phyloP scores from a whole-genome alignment of 2,888 invertebrate species.

The Temnothorax ravouxi region DNA sequence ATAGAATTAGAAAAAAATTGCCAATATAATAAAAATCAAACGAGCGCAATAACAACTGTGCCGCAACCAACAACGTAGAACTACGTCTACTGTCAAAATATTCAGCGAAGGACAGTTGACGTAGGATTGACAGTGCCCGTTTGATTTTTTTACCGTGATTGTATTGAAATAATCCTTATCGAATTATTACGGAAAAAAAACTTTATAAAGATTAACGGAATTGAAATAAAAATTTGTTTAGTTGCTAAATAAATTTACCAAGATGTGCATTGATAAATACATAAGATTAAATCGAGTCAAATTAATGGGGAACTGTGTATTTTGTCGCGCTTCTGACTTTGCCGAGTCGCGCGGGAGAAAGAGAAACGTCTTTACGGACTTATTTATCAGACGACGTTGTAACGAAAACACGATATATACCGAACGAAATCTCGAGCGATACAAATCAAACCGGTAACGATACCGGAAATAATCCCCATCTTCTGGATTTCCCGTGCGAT shows the following conservation, averaged over 20 bases:
- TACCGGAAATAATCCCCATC: neutral
- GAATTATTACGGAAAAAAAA: neutral
- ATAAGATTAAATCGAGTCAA: neutral
- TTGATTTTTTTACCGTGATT: neutral
- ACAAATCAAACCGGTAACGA: slow-evolving; percentile 3
- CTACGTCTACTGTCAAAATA: too few relatives aligned
- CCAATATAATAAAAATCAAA: too few relatives aligned
- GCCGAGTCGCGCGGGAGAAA: neutral
- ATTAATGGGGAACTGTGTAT: neutral
- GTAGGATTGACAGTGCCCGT: too few relatives aligned
- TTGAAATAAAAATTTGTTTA: neutral
- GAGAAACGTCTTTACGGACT: neutral
- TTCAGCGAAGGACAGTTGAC: too few relatives aligned
- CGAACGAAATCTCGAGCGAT: neutral
- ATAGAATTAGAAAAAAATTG: too few relatives aligned
- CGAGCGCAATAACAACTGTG: too few relatives aligned
- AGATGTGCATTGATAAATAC: neutral
- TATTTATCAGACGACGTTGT: neutral
- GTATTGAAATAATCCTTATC: neutral
- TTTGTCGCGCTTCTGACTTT: neutral
- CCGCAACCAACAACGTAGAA: too few relatives aligned
- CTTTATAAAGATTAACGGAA: neutral
- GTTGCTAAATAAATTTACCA: neutral
- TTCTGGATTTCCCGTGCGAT: neutral
- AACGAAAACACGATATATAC: neutral